Base-by-base conservation (phyloP, 2,888 invertebrate species). In the Artemia sinica region DNA sequence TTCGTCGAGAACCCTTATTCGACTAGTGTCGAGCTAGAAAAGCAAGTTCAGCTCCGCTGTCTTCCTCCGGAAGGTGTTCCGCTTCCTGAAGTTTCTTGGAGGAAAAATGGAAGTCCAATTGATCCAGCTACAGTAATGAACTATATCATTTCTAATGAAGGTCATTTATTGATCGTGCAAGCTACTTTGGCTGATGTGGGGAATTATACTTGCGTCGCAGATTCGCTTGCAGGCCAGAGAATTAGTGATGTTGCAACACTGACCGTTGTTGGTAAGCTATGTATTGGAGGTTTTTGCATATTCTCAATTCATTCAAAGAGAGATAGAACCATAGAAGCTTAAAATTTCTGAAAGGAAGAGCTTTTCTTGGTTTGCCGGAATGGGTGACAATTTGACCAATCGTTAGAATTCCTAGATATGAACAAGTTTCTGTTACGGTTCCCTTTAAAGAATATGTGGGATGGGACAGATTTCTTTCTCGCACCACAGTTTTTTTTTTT, bases 161-260 rank as follows among this genome's bases (percentile, higher is more conserved):
- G 91, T 3, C 90, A 89, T 75, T 76, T 78, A 72, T 83, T 93
- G 71, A 82, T 91, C 66, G 86, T 94, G 73, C 88, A 92, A 77
- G 91, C 91, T 69, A 84, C 90, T 68, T 83, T 92, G 58, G 83
- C 86, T 80, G 91, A 95, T 79, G 89, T 89, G 80, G 94, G 91
- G 68, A 96, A 95, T 83, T 96, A 93, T 80, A 92, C 92, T 70
- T 96, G 95, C 78, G 91, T 91, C 50, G 94, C 93, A 2, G 89
- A 91, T 78, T 95, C 95, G 78, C 86, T 91, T 70, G 93, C 92
- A 2, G 89, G 88, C 48, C 87, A 87, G 75, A 82, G 92, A 72
- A 82, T 86, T 73, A 89, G 90, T 69, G 88, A 90, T 72, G 86
- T 91, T 0, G 93, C 91, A 0, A 84, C 86, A 69, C 84, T 95